phyloP scores from a whole-genome alignment of 2,888 invertebrate genomes.

The Macrosiphum euphorbiae region DNA sequence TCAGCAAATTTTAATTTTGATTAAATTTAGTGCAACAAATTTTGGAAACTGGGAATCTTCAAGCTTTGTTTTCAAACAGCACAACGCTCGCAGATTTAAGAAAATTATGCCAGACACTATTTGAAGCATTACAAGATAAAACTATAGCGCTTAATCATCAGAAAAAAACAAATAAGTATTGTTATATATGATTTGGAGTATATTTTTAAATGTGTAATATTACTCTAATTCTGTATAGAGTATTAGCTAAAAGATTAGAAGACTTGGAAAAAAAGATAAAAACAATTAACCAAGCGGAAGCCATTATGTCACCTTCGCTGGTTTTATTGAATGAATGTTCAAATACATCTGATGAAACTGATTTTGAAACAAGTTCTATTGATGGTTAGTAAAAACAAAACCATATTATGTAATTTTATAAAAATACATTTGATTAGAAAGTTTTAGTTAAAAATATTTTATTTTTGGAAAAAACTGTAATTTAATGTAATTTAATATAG shows the following conservation, averaged over 20 bases:
- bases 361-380: constrained; percentile 49
- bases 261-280: constrained; percentile 51
- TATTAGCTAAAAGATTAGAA: constrained; percentile 59
- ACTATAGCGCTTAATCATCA: constrained; percentile 87
- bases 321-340: constrained; percentile 36
- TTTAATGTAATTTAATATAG: neutral
- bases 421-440: neutral
- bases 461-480: neutral
- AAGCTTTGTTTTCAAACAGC: constrained; percentile 75
- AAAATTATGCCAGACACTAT: constrained; percentile 81
- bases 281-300: constrained; percentile 48
- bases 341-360: constrained; percentile 52
- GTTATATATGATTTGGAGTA: neutral
- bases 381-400: constrained; percentile 22
- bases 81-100: constrained; percentile 83
- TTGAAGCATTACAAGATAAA: constrained; percentile 89
- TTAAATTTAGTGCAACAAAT: constrained; percentile 79
- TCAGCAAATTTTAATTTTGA: constrained; percentile 43
- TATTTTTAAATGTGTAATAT: neutral
- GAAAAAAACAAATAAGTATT: constrained; percentile 86
- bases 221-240: constrained; percentile 13
- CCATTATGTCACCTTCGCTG: constrained; percentile 46
- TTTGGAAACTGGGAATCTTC: constrained; percentile 76
- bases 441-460: neutral
- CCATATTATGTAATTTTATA: neutral